These are phyloP conservation scores for Chalcosyrphus nemorum DNA, from an alignment of 2,888 invertebrate species.

Conservation along the genomic window DNA sequence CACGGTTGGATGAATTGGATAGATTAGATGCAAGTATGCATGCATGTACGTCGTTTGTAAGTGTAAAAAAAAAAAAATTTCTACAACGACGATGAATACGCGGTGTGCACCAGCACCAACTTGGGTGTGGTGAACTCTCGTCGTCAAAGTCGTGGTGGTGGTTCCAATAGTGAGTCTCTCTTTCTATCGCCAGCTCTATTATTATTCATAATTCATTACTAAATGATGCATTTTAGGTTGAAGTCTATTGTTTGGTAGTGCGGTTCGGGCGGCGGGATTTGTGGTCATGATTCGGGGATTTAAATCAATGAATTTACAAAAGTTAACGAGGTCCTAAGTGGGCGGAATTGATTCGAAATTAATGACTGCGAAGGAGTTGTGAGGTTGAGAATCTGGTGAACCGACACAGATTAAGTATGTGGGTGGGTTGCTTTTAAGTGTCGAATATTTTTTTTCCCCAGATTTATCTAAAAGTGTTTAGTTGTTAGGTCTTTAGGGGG, in stretches of 20 bases:
- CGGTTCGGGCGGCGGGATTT: conserved; percentile 33
- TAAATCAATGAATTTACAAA: conserved; percentile 57
- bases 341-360: conserved; percentile 56
- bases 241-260: conserved; percentile 49
- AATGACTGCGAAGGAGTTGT: conserved; percentile 35
- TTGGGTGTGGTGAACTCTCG: conserved; percentile 65
- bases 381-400: background rate
- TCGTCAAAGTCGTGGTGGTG: conserved; percentile 14
- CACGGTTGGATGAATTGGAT: conserved; percentile 69
- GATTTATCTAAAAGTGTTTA: no score
- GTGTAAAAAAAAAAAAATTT: conserved; percentile 31
- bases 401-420: background rate
- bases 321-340: conserved; percentile 62
- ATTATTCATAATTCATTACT: conserved; percentile 71
- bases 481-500: no score
- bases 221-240: conserved; percentile 70
- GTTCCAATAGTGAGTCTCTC: conserved; percentile 47
- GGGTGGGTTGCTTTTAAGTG: background rate
- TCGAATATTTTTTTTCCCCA: background rate
- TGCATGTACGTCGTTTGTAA: conserved; percentile 72
- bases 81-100: conserved; percentile 1
- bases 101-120: conserved; percentile 20
- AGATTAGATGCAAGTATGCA: conserved; percentile 72
- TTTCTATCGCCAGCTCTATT: conserved; percentile 34
- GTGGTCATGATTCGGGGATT: conserved; percentile 49